A percentile compares a stretch with the other conserved stretches of the same genome.
phyloP scores from a whole-genome alignment of 2,113 vertebrate species.

The Callorhinus ursinus region DNA sequence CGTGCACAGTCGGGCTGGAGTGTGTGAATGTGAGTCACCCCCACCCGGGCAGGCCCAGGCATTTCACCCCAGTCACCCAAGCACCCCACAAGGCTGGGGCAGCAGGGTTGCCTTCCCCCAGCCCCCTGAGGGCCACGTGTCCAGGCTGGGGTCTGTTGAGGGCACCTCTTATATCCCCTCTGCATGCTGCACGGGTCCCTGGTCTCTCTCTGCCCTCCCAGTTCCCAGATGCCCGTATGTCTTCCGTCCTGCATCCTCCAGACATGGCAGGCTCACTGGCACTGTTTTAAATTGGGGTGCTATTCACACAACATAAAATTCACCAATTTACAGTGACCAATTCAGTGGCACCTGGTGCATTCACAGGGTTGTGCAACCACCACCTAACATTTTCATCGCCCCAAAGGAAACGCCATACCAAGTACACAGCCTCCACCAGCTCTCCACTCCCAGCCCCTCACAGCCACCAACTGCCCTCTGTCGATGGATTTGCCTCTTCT shows the following conservation, averaged over 20 bases:
- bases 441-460: not conserved
- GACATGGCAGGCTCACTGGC: no score
- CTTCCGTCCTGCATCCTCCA: not conserved
- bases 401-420: not conserved
- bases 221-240: not conserved
- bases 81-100: not conserved
- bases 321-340: not conserved
- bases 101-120: not conserved
- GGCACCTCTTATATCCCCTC: accelerated
- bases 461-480: not conserved
- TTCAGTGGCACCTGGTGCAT: not conserved
- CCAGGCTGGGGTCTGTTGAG: accelerated
- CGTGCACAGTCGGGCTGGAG: not conserved
- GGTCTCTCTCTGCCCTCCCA: not conserved
- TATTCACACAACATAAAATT: not conserved
- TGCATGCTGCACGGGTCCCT: not conserved
- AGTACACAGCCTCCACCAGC: not conserved
- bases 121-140: not conserved
- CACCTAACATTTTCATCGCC: not conserved
- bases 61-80: not conserved
- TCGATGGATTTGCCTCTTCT: not conserved
- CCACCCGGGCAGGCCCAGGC: not conserved
- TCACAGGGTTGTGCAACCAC: not conserved
- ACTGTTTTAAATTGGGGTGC: not conserved
- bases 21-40: not conserved